Conservation (phyloP, 2,113 vertebrate genomes). For the Paralichthys olivaceus region DNA sequence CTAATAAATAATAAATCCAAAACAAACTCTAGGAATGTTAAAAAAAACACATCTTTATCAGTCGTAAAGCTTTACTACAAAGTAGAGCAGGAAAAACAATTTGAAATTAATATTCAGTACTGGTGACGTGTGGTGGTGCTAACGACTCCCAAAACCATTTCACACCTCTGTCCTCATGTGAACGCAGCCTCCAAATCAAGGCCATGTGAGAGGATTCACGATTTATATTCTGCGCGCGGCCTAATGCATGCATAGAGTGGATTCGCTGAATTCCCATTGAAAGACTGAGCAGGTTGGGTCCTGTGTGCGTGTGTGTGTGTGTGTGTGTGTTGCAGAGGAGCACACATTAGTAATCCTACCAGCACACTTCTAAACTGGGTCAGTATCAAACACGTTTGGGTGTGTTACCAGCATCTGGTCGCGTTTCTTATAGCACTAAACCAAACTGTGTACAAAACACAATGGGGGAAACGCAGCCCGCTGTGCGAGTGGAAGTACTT, state of each 20-base stretch:
- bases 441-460: slow-evolving; percentile 48
- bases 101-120: slow-evolving; percentile 26
- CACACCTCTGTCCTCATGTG: slow-evolving; percentile 33
- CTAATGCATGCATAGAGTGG: slow-evolving; percentile 14
- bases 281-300: slow-evolving; percentile 40
- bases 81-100: neutral
- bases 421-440: slow-evolving; percentile 33
- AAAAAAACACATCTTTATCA: too few species aligned
- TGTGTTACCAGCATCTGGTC: slow-evolving; percentile 48
- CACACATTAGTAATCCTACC: slow-evolving; percentile 73
- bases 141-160: neutral
- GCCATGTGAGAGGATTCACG: slow-evolving; percentile 33
- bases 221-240: slow-evolving; percentile 56
- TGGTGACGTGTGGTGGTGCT: slow-evolving; percentile 4
- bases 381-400: slow-evolving; percentile 60
- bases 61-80: too few species aligned
- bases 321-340: slow-evolving; percentile 33
- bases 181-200: slow-evolving; percentile 53
- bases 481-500: slow-evolving; percentile 46
- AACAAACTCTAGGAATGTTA: too few species aligned
- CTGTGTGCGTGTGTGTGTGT: slow-evolving; percentile 9
- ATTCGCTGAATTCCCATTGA: slow-evolving; percentile 34
- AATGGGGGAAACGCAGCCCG: slow-evolving; percentile 16
- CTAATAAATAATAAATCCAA: too few species aligned
- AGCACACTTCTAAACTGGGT: slow-evolving; percentile 69